Evolutionary conservation across 2,888 invertebrate species (phyloP), one percentile per base, ranked within the genome.

Genomic region (Cantharis nigra): DNA sequence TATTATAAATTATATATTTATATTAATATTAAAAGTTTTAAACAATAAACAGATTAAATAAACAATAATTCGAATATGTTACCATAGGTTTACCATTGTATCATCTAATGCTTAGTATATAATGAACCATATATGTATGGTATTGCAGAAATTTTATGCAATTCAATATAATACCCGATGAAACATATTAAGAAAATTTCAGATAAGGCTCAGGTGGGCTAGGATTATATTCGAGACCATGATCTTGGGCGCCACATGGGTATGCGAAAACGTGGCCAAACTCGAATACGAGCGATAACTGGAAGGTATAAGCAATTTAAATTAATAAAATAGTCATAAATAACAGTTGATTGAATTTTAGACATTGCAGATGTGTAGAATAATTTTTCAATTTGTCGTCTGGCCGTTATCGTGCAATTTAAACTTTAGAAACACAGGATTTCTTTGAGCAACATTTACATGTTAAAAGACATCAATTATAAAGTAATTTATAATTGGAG

Each of bases 311-410:
- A 49, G 23, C 20, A 67, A 67, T 67, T n/a, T 20, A n/a, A 23
- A 67, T 67, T 64, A 23, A 67, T 23, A 67, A 67, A 67, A 67
- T n/a, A 67, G 23, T 67, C 26, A 67, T 23, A 67, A 67, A 26
- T 49, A 49, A 49, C 9, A 13, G 20, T 64, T 64, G 64, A 20
- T 64, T 64, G 64, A 20, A 64, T 64, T 67, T 67, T 67, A 23
- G 26, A 67, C 26, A 20, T 67, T 67, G 65, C 65, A 67, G 65
- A 67, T 67, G 65, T 26, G 65, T 26, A 67, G n/a, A 67, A 67
- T 67, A 67, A 67, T 67, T 26, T 67, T 67, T 67, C 65, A 67
- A 67, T 67, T 67, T 23, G 65, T 67, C 65, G 65, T 67, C 65
- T 67, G 23, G 65, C 13, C 65, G 65, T 26, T 26, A 67, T 23